Percentiles rank a stretch among this genome's conserved stretches.
phyloP scores from a whole-genome alignment of 2,888 invertebrate species.

The Clitarchus hookeri region DNA sequence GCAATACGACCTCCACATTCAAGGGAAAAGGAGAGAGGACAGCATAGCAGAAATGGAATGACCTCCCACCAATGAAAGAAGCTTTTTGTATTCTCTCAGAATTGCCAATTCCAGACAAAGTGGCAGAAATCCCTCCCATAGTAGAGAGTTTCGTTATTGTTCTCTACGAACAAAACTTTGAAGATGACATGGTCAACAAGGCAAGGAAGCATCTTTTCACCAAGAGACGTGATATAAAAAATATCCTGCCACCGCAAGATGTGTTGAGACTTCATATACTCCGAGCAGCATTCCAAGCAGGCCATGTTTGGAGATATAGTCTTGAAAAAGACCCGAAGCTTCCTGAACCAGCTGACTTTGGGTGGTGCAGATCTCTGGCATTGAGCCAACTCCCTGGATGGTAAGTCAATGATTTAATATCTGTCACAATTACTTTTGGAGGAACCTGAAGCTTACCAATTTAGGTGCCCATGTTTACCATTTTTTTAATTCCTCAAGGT shows the following conservation, averaged over 20 bases:
- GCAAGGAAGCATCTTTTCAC: too few relatives aligned
- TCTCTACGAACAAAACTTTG: too few relatives aligned
- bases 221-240: not conserved
- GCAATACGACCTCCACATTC: too few relatives aligned
- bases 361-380: not conserved
- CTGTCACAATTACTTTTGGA: not conserved
- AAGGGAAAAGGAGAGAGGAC: too few relatives aligned
- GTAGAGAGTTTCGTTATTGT: too few relatives aligned
- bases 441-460: not conserved
- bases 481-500: not conserved
- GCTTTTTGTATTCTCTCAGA: too few relatives aligned
- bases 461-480: not conserved
- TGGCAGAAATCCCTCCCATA: too few relatives aligned
- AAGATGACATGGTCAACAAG: too few relatives aligned
- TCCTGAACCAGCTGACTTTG: slow-evolving; percentile 19
- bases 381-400: not conserved
- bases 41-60: too few relatives aligned
- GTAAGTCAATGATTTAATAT: not conserved
- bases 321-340: not conserved
- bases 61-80: too few relatives aligned
- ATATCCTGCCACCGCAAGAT: not conserved
- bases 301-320: not conserved
- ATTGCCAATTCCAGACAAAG: too few relatives aligned
- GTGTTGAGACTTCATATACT: slow-evolving; percentile 17
- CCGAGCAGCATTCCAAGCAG: slow-evolving; percentile 20